Base-by-base conservation (phyloP, 2,113 vertebrate species). In the Syrrhaptes paradoxus region DNA sequence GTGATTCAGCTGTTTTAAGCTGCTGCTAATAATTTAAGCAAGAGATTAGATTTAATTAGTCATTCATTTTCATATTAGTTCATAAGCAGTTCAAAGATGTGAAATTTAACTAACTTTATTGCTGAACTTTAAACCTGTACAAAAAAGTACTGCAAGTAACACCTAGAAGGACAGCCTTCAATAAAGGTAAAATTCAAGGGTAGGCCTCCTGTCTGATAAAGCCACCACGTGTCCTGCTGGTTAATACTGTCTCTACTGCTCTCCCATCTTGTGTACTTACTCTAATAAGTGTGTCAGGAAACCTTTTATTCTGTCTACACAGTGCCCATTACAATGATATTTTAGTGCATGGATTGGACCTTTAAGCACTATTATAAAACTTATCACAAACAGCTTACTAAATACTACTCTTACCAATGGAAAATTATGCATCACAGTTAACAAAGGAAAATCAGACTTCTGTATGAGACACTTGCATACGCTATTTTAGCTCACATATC, bases 341-440 rank as follows among this genome's bases (percentile, higher is more conserved):
- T 62, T 32, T 41, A 79, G 7, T 13, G 4, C 20, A 54, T 0
- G 0, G 11, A 61, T 2, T 4, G 18, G 11, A 82, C 26, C 10
- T 66, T 86, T 57, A 82, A 62, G 52, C 7, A 18, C 7, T 36
- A 21, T 34, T 25, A 68, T 3, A 51, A 65, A 85, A 82, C 6
- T 32, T 76, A 51, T 0, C n/a, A 46, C 16, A 77, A 68, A 45
- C 28, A 87, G 11, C 13, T 82, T 41, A 73, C 7, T 55, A 82
- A 81, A 51, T 57, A 51, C 15, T 74, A 15, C 29, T 70, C 15
- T n/a, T 41, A 67, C 10, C 16, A 61, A 70, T 4, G 43, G 66
- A 54, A 91, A 82, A 74, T 22, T 67, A 52, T 15, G 25, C 10
- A 67, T 5, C 10, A 65, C 24, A 84, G 41, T 36, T 80, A 55